A percentile compares a stretch with the other conserved stretches of the same genome.
These are phyloP conservation scores for Archips xylosteana DNA, from an alignment of 2,888 invertebrate species.

Conservation along the genomic window DNA sequence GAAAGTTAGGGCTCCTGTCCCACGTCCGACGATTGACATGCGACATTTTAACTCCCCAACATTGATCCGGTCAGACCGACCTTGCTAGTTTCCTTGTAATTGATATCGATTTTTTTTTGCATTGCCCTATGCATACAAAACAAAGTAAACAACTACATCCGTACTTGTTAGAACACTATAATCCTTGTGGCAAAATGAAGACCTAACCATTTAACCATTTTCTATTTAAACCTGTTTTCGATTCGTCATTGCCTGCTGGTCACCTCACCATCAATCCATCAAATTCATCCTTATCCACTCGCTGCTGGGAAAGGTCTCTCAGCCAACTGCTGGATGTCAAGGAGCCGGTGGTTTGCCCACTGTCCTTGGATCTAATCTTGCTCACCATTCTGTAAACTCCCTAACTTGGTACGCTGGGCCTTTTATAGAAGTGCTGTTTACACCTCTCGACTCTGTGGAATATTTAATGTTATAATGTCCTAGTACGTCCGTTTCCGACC, in stretches of 20 bases:
- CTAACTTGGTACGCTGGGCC: neutral
- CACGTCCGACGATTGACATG: neutral
- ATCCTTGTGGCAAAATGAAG: too few species aligned
- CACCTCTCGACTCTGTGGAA: neutral
- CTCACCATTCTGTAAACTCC: too few species aligned
- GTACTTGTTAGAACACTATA: too few species aligned
- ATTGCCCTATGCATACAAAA: neutral
- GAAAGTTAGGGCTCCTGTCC: slow-evolving; percentile 9
- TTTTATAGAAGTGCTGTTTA: neutral
- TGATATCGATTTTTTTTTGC: slow-evolving; percentile 29
- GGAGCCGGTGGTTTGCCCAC: neutral
- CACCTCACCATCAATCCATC: too few species aligned
- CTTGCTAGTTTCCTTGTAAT: slow-evolving; percentile 17
- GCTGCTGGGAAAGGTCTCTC: too few species aligned
- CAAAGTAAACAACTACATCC: too few species aligned
- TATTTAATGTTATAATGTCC: neutral
- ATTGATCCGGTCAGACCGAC: slow-evolving; percentile 16
- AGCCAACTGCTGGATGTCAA: too few species aligned
- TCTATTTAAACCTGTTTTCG: neutral
- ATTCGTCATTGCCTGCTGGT: neutral
- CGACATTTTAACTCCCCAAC: slow-evolving; percentile 4
- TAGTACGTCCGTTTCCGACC: neutral
- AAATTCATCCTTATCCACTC: too few species aligned
- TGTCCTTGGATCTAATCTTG: too few species aligned
- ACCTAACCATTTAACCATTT: neutral